Evolutionary conservation across 2,797 vertebrate species (phyloP), one percentile per base, ranked within the genome.

Genomic region (Sebastes nivosus): DNA sequence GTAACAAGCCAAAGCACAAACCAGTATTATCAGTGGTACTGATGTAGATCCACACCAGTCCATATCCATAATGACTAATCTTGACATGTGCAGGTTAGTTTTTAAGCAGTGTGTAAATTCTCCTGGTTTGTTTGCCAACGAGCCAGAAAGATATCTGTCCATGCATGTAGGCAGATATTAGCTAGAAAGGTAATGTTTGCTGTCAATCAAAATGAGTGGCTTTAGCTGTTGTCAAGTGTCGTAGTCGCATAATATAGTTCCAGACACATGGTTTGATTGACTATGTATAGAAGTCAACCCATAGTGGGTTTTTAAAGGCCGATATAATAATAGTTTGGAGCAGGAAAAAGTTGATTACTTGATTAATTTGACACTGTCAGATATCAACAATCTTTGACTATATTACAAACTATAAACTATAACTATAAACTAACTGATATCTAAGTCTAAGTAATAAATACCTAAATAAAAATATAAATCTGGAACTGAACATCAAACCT

Each of bases 21-120:
- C 27, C 18, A 14, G 25, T 22, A 34, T 30, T 61, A 70, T 65
- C 60, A 58, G 20, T 25, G 42, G 24, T 5, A 24, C 42, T 27
- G 29, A 32, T 30, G 22, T 13, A 22, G 22, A 57, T 67, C 13
- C 58, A 54, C 61, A 18, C 13, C 6, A 7, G 42, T 24, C 2
- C 27, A 14, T 22, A 67, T 57, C 54, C 20, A 70, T 20, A 57
- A 10, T 8, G 25, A 57, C 30, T 29, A 8, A 78, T 67, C 38
- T 63, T 54, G 6, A 78, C 57, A 74, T 73, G 38, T 66, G 22
- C 25, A 69, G 60, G 38, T 25, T 66, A 6, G 30, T 75, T 72
- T 66, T 65, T 18, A 24, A 67, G 32, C 30, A 16, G 10, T 9
- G 3, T 42, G 18, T 42, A 60, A 13, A 20, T 73, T 64, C 16